phyloP scores from a whole-genome alignment of 2,888 invertebrate genomes.

The Cremastobaeus sp. region DNA sequence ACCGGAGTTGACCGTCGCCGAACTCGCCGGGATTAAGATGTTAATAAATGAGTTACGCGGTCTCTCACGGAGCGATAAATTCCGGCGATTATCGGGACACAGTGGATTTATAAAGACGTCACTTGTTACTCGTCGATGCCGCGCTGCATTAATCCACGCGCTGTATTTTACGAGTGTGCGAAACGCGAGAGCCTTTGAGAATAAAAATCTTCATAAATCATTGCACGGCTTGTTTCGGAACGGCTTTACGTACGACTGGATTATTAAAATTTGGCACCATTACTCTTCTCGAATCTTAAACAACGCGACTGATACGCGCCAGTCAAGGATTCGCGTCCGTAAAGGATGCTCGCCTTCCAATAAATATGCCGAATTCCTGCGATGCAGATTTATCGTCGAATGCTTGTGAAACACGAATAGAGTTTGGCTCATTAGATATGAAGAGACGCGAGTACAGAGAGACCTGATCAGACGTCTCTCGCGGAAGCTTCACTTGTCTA shows the following conservation, averaged over 20 bases:
- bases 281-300: constrained; percentile 10
- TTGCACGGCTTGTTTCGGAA: constrained; percentile 1
- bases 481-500: constrained; percentile 25
- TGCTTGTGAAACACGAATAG: constrained; percentile 42
- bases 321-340: background rate
- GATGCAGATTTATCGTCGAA: constrained; percentile 43
- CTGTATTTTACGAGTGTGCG: no score
- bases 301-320: constrained; percentile 3
- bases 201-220: constrained; percentile 47
- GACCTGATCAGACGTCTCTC: constrained; percentile 51
- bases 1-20: constrained; percentile 28
- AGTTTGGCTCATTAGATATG: constrained; percentile 46
- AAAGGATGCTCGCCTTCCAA: background rate
- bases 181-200: constrained; percentile 18
- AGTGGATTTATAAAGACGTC: constrained; percentile 45
- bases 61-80: constrained; percentile 43
- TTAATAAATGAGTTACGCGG: constrained; percentile 33
- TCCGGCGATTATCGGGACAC: constrained; percentile 28
- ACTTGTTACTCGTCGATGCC: constrained; percentile 44
- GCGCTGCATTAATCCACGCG: constrained; percentile 19
- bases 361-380: constrained; percentile 43
- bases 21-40: constrained; percentile 29
- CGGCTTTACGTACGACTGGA: constrained; percentile 14
- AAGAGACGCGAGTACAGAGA: constrained; percentile 42
- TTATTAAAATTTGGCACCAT: constrained; percentile 41